Base-by-base conservation (phyloP, 1,140 invertebrate species). In the Trichonephila inaurata region DNA sequence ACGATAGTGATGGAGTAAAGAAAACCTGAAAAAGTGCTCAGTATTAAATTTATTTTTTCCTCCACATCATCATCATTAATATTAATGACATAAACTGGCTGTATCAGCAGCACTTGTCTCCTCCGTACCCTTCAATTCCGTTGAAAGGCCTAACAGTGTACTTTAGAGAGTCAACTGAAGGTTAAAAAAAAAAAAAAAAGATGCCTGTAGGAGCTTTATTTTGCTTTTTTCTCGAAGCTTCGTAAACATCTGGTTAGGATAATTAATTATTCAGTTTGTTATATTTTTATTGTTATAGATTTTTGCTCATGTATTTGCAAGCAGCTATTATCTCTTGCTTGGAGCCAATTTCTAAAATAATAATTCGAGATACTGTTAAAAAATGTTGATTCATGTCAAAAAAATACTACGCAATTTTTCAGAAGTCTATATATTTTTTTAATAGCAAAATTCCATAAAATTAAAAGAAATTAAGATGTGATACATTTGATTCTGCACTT, bases 1-100 rank as follows among this genome's bases (percentile, higher is more conserved):
- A 69, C n/a, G 51, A 51, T 51, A 51, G 51, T 7, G 24, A 14
- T 28, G n/a, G 10, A 10, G 66, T 12, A 28, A 69, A 3, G 24
- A 86, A n/a, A 28, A 16, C 4, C 18, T 6, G 0, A 86, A 51
- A 51, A 86, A 28, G 58, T 61, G 14, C 1, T 51, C 83, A 5
- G 58, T 14, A 86, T 86, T 24, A 60, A 60, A 58, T 86, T 16
- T 28, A 86, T 86, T 69, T 86, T 61, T 85, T 61, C 24, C 5
- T 21, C 8, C 21, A 6, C 21, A 44, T 60, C 83, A 86, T 86
- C 83, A 86, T 86, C 83, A 86, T 86, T 86, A 60, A 86, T 86
- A 86, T 86, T 86, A 86, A 86, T 62, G 58, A 33, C 83, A 86
- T 1, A 21, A 86, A 24, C 21, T 2, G 44, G 83, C 24, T 10